Conservation (phyloP, 2,888 invertebrate species). For the Troilus luridus region DNA sequence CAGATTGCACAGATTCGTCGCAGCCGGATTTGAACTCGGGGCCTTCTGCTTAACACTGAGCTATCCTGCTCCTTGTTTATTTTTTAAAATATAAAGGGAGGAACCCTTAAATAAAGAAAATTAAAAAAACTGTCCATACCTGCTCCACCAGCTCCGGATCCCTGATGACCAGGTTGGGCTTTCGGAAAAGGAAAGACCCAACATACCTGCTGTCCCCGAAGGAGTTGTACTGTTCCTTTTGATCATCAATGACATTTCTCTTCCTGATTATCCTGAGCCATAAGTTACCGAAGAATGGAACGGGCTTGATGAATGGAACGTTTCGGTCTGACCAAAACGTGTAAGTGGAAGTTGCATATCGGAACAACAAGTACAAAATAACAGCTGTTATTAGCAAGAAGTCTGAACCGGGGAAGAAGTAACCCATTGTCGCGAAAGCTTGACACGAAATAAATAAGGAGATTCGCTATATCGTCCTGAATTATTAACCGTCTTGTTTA, state of each 20-base stretch:
- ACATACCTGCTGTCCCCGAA: constrained; percentile 68
- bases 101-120: neutral
- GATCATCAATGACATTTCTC: neutral
- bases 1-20: too few species aligned
- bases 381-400: neutral
- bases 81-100: neutral
- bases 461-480: neutral
- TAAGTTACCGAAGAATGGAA: constrained; percentile 50
- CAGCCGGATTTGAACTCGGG: too few species aligned
- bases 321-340: constrained; percentile 54
- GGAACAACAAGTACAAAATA: neutral
- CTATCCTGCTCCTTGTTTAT: too few species aligned
- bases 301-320: constrained; percentile 35
- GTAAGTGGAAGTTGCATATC: constrained; percentile 45
- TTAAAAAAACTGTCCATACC: neutral
- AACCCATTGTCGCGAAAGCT: neutral
- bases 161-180: constrained; percentile 70
- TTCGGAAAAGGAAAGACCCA: constrained; percentile 71
- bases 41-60: too few species aligned
- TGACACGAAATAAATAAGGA: neutral
- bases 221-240: constrained; percentile 40
- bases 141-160: constrained; percentile 71
- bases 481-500: neutral
- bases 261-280: neutral
- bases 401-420: constrained; percentile 4